Evolutionary conservation across 2,797 vertebrate genomes (phyloP), one percentile per base, ranked within the genome.

Genomic region (Taeniopygia guttata): DNA sequence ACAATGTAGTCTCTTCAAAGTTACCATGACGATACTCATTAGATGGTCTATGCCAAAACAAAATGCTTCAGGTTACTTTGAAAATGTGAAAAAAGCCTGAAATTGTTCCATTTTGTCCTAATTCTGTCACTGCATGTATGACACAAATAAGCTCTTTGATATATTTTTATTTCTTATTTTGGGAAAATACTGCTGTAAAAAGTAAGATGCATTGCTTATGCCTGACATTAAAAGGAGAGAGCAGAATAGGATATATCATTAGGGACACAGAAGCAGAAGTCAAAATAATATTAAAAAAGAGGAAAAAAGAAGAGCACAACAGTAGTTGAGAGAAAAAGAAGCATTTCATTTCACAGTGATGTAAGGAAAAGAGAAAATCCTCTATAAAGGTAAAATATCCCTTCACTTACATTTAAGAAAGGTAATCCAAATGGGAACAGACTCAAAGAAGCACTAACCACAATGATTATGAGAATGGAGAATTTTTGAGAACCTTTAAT

Each of bases 11-110:
- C 42, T 59, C 86, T 70, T 90, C 78, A 88, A 77, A 93, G 91
- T 96, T 96, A 83, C 93, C 77, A 94, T 93, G 83, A 69, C 74
- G n/a, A 96, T 96, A 64, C 45, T 93, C 90, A 89, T 96, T 93
- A 94, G 73, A 63, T 82, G 75, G 60, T 84, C 70, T 63, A 70
- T 93, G 92, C 51, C 87, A 95, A 97, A 96, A 87, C 63, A 96
- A 90, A 96, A 84, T 85, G 80, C 69, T 94, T 81, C 74, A 89
- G 49, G 75, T 95, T 93, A 69, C 94, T 96, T 86, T 93, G 83
- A 95, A 95, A 95, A 94, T 67, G 34, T 79, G 70, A 93, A 89
- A 77, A 89, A 90, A 60, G 15, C 46, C 72, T 78, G 55, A 85
- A 83, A 73, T 77, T 90, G 70, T 83, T 96, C 72, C 45, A 49